A percentile compares a stretch with the other conserved stretches of the same genome.
These are phyloP conservation scores for Latrodectus geometricus DNA, from an alignment of 1,140 invertebrate species.

Conservation along the genomic window DNA sequence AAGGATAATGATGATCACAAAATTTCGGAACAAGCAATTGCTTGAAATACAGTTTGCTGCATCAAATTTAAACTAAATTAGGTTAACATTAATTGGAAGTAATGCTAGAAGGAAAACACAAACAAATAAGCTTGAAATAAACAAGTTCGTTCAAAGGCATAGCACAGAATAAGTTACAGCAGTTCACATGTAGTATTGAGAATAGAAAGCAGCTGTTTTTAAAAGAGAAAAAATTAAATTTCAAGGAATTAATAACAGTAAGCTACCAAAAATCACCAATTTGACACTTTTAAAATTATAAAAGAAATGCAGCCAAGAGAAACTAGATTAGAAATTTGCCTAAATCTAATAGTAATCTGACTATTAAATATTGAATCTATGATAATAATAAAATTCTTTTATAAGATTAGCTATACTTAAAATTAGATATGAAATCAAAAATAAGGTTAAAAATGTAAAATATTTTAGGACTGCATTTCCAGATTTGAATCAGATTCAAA, in stretches of 20 bases:
- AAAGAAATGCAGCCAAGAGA: too few relatives aligned
- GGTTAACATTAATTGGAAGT: constrained; percentile 57
- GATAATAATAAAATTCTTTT: too few relatives aligned
- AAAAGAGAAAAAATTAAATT: constrained; percentile 4
- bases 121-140: constrained; percentile 54
- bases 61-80: background rate
- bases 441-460: too few relatives aligned
- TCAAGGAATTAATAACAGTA: background rate
- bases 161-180: constrained; percentile 61
- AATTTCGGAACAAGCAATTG: too few relatives aligned
- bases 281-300: background rate
- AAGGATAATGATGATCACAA: too few relatives aligned
- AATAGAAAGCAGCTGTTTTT: constrained; percentile 45
- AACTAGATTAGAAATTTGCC: too few relatives aligned
- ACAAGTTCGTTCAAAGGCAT: constrained; percentile 23
- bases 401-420: too few relatives aligned
- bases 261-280: background rate
- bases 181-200: constrained; percentile 22
- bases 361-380: too few relatives aligned
- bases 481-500: too few relatives aligned
- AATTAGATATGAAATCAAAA: too few relatives aligned
- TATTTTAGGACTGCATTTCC: too few relatives aligned
- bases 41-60: background rate
- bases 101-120: constrained; percentile 42
- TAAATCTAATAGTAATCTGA: too few relatives aligned